Conservation (phyloP, 2,888 invertebrate genomes). For the Lasioglossum oenotherae region DNA sequence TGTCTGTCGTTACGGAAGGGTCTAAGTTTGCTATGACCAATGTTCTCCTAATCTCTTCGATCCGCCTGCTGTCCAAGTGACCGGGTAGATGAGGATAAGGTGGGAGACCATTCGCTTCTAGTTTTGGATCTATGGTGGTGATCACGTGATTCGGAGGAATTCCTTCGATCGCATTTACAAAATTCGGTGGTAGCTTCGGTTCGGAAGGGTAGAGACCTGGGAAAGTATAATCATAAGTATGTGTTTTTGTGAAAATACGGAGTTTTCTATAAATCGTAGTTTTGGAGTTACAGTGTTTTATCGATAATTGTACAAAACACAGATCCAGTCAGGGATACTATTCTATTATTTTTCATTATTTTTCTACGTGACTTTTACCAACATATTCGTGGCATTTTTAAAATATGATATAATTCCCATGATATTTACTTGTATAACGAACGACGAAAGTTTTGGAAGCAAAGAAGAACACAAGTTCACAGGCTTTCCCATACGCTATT, state of each 20-base stretch:
- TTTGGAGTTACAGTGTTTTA: background rate
- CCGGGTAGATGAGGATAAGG: slow-evolving; percentile 96
- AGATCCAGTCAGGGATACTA: no score
- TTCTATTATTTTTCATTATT: no score
- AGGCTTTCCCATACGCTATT: no score
- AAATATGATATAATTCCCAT: no score
- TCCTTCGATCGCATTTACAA: slow-evolving; percentile 94
- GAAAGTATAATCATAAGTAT: background rate
- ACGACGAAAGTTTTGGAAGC: no score
- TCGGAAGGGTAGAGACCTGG: slow-evolving; percentile 91
- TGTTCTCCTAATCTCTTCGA: slow-evolving; percentile 98
- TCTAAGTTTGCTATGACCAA: slow-evolving; percentile 93
- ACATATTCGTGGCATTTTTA: no score
- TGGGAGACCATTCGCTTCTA: slow-evolving; percentile 92
- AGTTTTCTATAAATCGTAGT: background rate
- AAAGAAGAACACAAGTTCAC: no score
- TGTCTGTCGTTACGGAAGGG: slow-evolving; percentile 89
- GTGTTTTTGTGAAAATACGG: background rate
- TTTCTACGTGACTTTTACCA: no score
- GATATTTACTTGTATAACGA: no score
- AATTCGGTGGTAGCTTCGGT: slow-evolving; percentile 95
- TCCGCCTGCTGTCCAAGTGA: slow-evolving; percentile 93
- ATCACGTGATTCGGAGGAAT: slow-evolving; percentile 92
- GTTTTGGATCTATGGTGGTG: slow-evolving; percentile 94
- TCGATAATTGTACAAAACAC: no score